Percentiles rank a stretch among this genome's conserved stretches.
Conservation (phyloP, 53 echinoderm and acorn worm species). For the Paracentrotus lividus region DNA sequence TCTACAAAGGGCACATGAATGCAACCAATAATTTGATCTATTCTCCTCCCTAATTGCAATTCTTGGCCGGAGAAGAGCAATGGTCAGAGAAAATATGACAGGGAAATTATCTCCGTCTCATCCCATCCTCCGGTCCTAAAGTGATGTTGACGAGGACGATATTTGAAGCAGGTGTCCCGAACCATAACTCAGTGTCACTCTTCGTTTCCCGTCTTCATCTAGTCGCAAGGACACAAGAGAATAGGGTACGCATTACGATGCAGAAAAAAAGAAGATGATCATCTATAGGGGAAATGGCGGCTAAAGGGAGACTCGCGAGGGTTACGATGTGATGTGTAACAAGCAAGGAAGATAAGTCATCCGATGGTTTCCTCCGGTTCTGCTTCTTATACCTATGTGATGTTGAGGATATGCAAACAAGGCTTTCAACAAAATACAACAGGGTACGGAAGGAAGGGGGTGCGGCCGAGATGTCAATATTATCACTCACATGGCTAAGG, state of each 20-base stretch:
- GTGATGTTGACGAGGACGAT: constrained; percentile 49
- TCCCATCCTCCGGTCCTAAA: constrained; percentile 7
- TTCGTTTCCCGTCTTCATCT: constrained; percentile 52
- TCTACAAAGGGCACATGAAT: neutral
- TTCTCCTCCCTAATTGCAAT: neutral
- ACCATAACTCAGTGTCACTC: constrained; percentile 51
- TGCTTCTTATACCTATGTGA: neutral
- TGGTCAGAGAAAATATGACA: constrained; percentile 30
- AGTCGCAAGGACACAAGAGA: neutral
- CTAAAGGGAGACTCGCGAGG: neutral
- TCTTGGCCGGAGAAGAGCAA: neutral
- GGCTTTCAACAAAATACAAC: neutral
- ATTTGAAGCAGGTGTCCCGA: constrained; percentile 59
- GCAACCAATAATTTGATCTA: neutral
- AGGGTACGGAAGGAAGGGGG: neutral
- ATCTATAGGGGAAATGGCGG: neutral
- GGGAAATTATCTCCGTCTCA: constrained; percentile 46
- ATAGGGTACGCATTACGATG: constrained; percentile 42
- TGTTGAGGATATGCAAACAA: neutral
- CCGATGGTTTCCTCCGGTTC: neutral
- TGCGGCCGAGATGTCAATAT: neutral
- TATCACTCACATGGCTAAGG: constrained; percentile 1
- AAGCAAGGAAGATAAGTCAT: constrained; percentile 27
- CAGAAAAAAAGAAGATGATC: constrained; percentile 50
- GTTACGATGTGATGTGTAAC: neutral